Conservation (phyloP, 2,888 invertebrate species). For the Ichneumon xanthorius region DNA sequence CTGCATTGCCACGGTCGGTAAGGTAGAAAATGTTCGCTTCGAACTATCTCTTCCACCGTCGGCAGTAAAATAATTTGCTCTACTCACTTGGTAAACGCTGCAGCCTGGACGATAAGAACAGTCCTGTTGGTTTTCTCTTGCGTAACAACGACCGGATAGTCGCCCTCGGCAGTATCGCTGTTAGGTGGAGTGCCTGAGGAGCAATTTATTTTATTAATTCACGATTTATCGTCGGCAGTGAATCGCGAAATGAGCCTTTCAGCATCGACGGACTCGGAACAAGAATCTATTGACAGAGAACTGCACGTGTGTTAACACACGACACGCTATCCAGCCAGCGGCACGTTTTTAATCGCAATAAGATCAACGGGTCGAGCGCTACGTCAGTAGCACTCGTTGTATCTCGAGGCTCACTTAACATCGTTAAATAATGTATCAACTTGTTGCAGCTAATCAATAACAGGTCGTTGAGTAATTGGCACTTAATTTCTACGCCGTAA, state of each 20-base stretch:
- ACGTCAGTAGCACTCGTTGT: constrained; percentile 21
- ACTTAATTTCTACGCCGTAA: constrained; percentile 17
- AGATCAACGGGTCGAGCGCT: not conserved
- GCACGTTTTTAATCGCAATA: constrained; percentile 5
- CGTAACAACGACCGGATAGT: constrained; percentile 90
- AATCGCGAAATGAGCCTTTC: not conserved
- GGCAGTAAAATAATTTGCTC: constrained; percentile 11
- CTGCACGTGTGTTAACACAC: not conserved
- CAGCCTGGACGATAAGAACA: constrained; percentile 90
- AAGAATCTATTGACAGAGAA: not conserved
- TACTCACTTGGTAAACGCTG: constrained; percentile 88
- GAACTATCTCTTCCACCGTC: not conserved
- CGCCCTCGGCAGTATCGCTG: constrained; percentile 86
- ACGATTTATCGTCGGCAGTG: not conserved
- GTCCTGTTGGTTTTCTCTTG: constrained; percentile 86
- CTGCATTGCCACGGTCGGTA: not conserved
- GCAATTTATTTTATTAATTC: not conserved
- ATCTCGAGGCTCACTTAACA: constrained; percentile 5
- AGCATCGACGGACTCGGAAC: not conserved
- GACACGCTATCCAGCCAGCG: not conserved
- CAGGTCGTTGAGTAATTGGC: constrained; percentile 23
- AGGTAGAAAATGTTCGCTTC: not conserved
- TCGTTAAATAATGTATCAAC: constrained; percentile 20
- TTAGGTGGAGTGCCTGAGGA: constrained; percentile 77
- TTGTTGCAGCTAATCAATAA: constrained; percentile 39